Base-by-base conservation (phyloP, 2,113 vertebrate species). In the Echinops telfairi region DNA sequence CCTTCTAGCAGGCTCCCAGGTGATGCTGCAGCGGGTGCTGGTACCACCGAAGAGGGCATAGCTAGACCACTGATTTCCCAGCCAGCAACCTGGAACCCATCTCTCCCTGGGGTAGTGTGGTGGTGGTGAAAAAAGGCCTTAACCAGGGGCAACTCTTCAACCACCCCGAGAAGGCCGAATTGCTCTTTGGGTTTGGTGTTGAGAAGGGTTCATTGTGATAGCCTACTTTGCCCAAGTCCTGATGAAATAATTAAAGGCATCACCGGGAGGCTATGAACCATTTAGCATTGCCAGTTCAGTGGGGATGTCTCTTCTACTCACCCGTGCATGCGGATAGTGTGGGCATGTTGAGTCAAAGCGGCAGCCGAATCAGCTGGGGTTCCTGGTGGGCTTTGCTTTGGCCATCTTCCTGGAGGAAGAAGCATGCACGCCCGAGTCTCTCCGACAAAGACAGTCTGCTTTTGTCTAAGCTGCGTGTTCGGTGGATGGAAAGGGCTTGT, bases 191-290 rank as follows among this genome's bases (percentile, higher is more conserved):
- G 53, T n/a, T 64, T 57, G 84, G 78, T 70, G 83, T 57, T 94
- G 64, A 68, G 88, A 90, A 77, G 86, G 90, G 80, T 92, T 95
- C 73, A 94, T 92, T 91, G 96, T 93, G 95, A 95, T 87, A 83
- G 93, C 95, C 92, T 27, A 79, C 78, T 95, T 91, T 89, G 92
- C 80, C 95, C 95, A 86, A 95, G 90, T 79, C 2, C 22, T 96
- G 92, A 95, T 96, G 96, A 96, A 92, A 97, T 95, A 90, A 95
- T 93, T 89, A 91, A 97, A 95, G 96, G 95, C 96, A 95, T 94
- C 94, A 88, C 94, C 91, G 96, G 96, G 96, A 97, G 70, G 80
- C 93, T 93, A 85, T 96, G 93, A 94, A 96, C 93, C 95, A 91
- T 93, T 95, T 92, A 96, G 92, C 93, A 94, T 97, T 96, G 95